Base-by-base conservation (phyloP, 2,113 vertebrate species). In the Antechinus stuartii region DNA sequence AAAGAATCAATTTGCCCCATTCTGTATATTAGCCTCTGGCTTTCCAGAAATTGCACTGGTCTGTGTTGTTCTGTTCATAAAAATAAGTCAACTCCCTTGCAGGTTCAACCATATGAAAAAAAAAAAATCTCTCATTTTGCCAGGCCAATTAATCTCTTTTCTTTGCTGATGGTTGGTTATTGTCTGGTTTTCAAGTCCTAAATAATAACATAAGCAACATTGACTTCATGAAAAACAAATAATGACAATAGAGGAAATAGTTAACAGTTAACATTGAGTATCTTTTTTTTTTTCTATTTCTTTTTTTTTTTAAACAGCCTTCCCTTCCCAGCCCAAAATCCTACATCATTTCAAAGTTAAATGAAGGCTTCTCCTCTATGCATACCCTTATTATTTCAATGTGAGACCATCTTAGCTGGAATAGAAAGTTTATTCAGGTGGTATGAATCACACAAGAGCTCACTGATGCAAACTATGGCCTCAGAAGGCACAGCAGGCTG, bases 391-490 rank as follows among this genome's bases (percentile, higher is more conserved):
- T 92, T 2, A 76, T 91, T 90, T 97, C 98, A 93, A 95, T 96
- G 90, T 76, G 93, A 98, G 97, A 96, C 98, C 98, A 98, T 99
- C 98, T 98, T 96, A 99, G 98, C 97, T 96, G 97, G 97, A 98
- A 98, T 98, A 98, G 98, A 98, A 98, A 99, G 99, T 98, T 99
- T 99, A 99, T 99, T 99, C 99, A 99, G 99, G 99, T 99, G 99
- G 99, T 99, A 98, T 98, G 98, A 98, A 99, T 99, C 98, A 98
- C 97, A 98, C 98, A 98, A 98, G 98, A 97, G 98, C 98, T 98
- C 98, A 98, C 97, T 95, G 98, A 98, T 98, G 98, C 98, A 98
- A 98, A 98, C 98, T 98, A 97, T 97, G 97, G 97, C 98, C 93
- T 98, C 98, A 98, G 98, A 98, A 98, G 98, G 98, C 98, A 97